Percentiles rank a stretch among this genome's conserved stretches.
Conservation (phyloP, 2,113 vertebrate species). For the Corythornis vintsioides region DNA sequence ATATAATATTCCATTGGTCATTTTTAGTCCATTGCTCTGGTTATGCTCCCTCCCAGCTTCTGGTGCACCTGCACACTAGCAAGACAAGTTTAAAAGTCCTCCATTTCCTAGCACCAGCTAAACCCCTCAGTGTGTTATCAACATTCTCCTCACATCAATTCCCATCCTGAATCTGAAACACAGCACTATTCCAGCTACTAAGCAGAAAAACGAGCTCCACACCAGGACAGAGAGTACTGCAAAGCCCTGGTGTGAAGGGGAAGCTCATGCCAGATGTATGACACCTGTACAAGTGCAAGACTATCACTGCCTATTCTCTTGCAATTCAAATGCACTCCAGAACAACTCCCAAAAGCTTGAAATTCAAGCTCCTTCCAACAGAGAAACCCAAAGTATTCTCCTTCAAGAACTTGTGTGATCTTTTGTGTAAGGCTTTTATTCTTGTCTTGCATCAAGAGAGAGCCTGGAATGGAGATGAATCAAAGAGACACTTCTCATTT, state of each 20-base stretch:
- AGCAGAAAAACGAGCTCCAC: neutral
- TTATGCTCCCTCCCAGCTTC: neutral
- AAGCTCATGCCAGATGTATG: neutral
- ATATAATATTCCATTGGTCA: neutral
- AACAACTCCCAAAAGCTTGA: neutral
- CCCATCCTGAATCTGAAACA: neutral
- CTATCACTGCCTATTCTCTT: neutral
- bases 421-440: constrained; percentile 20
- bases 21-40: neutral
- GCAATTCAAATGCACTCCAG: neutral
- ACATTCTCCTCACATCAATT: neutral
- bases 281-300: neutral
- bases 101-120: neutral
- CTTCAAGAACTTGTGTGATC: neutral
- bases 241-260: neutral
- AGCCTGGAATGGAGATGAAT: neutral
- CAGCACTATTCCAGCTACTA: neutral
- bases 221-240: neutral
- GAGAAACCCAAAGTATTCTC: neutral
- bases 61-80: neutral
- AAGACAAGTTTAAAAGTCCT: neutral
- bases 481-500: neutral
- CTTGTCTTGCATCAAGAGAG: neutral
- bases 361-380: neutral
- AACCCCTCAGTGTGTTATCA: neutral